Conservation (phyloP, 1,140 invertebrate genomes). For the Lepidurus packardi region DNA sequence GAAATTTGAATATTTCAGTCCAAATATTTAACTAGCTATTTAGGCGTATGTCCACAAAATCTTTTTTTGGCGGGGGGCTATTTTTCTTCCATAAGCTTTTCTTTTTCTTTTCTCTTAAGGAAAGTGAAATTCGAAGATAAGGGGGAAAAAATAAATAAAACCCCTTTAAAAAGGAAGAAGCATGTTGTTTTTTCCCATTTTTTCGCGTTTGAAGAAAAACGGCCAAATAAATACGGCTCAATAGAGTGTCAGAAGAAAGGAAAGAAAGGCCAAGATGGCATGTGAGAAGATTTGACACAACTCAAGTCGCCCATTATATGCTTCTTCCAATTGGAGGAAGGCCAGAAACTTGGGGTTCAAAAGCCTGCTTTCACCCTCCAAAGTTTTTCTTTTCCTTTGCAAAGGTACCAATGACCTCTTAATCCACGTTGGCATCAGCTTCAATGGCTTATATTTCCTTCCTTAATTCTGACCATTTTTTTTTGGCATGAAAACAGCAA, state of each 20-base stretch:
- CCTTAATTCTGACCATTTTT: too few relatives aligned
- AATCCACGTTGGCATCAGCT: slow-evolving; percentile 16
- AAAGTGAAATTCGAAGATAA: too few relatives aligned
- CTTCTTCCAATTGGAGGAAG: not conserved
- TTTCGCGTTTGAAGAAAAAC: not conserved
- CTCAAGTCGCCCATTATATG: not conserved
- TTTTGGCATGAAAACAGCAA: too few relatives aligned
- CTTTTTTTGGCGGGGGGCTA: too few relatives aligned
- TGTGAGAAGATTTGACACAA: slow-evolving; percentile 8
- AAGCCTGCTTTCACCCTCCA: not conserved
- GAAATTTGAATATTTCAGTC: too few relatives aligned
- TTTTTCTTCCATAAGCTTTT: too few relatives aligned
- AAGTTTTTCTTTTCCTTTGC: not conserved
- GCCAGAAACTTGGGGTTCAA: slow-evolving; percentile 9
- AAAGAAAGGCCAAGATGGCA: not conserved
- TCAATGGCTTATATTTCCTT: not conserved
- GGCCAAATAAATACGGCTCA: not conserved
- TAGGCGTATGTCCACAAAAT: too few relatives aligned
- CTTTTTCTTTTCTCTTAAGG: too few relatives aligned
- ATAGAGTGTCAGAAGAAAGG: not conserved
- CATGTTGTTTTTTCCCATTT: not conserved
- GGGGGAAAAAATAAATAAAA: too few relatives aligned
- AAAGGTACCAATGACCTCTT: not conserved
- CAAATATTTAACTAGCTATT: too few relatives aligned
- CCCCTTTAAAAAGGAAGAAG: not conserved